Evolutionary conservation across 2,113 vertebrate genomes (phyloP), one percentile per base, ranked within the genome.

Genomic region (Variabilichromis moorii): DNA sequence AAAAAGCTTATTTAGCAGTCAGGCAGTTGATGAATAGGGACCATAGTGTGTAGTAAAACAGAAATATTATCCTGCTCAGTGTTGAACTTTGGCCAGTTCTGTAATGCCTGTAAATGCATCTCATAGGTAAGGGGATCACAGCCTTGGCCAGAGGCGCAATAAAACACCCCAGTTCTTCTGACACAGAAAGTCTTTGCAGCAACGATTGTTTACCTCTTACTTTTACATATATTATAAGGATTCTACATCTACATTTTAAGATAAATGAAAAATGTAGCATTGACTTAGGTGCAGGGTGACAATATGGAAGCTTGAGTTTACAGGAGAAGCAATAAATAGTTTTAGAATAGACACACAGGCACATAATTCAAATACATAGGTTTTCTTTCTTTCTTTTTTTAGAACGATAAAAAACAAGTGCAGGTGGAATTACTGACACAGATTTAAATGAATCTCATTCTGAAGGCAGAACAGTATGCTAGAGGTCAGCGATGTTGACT

Each of bases 91-190:
- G 87, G 93, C 93, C 93, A 94, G 88, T 54, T 85, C 87, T 90
- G 42, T 93, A 95, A 92, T 88, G 93, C 89, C 78, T 94, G 57
- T 84, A 93, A 93, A 95, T 93, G 93, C 86, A 91, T 94, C 89
- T 94, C 81, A 68, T 68, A 88, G 88, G 90, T 90, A 91, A 78
- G n/a, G 68, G 82, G 91, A 91, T 94, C 84, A 89, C 79, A 93
- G 90, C 51, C 51, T 83, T 89, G 87, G 90, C 91, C 87, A 80
- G 89, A 90, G 66, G 51, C 5, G 16, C 84, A 87, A 93, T 95
- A 91, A 94, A 95, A 91, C 88, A 86, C 63, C 26, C n/a, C 9
- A 9, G 40, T 53, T 83, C 73, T 26, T 90, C 80, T 83, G 88
- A 92, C 81, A 90, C 51, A 53, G 33, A 57, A 50, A 82, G 53